These are phyloP conservation scores for Mesitornis unicolor DNA, from an alignment of 2,113 vertebrate genomes.

Conservation along the genomic window DNA sequence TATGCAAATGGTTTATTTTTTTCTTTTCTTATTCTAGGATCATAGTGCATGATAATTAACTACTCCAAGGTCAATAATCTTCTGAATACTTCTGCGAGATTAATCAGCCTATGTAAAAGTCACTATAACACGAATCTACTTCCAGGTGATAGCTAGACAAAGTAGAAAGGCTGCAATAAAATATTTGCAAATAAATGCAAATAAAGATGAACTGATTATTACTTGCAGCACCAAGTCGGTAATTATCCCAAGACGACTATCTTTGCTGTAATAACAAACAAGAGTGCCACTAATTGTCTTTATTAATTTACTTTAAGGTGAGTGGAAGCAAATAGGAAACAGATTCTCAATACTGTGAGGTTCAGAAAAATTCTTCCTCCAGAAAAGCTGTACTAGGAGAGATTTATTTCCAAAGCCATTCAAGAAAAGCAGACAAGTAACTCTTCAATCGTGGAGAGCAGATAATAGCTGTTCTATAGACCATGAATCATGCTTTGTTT, in stretches of 20 bases:
- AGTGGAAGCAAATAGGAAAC: neutral
- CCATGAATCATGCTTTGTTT: neutral
- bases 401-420: neutral
- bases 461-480: neutral
- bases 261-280: neutral
- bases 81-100: neutral
- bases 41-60: neutral
- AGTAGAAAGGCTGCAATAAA: neutral
- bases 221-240: neutral
- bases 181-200: neutral
- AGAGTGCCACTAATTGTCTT: neutral
- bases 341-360: neutral
- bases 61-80: neutral
- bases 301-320: neutral
- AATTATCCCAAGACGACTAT: neutral
- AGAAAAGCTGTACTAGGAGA: neutral
- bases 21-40: neutral
- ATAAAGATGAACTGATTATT: neutral
- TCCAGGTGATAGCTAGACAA: neutral
- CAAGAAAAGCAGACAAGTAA: neutral
- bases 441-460: neutral
- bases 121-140: neutral
- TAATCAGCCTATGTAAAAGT: neutral
- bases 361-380: neutral
- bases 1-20: neutral